Base-by-base conservation (phyloP, 2,797 vertebrate genomes). In the Pangasius macronema region DNA sequence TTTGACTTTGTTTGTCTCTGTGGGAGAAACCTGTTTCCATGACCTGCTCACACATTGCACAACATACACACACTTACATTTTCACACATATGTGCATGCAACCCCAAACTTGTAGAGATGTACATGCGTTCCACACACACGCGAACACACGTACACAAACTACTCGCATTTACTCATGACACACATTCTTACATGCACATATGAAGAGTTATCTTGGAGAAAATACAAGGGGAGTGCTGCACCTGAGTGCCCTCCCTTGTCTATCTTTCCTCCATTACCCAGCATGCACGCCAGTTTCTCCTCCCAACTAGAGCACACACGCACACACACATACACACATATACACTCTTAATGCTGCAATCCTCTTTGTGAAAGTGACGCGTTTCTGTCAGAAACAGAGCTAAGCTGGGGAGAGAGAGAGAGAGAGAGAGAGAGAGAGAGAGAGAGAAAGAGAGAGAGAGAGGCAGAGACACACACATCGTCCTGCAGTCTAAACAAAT, bases 281-380 rank as follows among this genome's bases (percentile, higher is more conserved):
- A 84, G 70, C 76, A 89, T 82, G 82, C 85, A 87, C 90, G 86
- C 85, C 86, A 88, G 86, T 91, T 89, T 89, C 90, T 92, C 91
- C 93, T 80, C 93, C 92, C 93, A 92, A 89, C 91, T 91, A 36
- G 88, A 79, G 53, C 76, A 80, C 83, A 87, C 85, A 83, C 88
- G 87, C 84, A 68, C 57, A 83, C n/a, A 83, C 63, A 57, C 89
- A 89, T 65, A 92, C 90, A 88, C 46, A 63, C 59, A 59, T 73
- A 87, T 2, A 88, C 75, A 93, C 95, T 86, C 94, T 95, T 97
- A 96, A 96, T 94, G 93, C 95, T 94, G 93, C 95, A 96, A 97
- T 97, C 96, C 96, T 96, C 96, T 97, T 97, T 96, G 95, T 94
- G 93, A 94, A 92, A 95, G 95, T 96, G 96, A 96, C 95, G 95